phyloP scores from a whole-genome alignment of 2,113 vertebrate species.

The Menura novaehollandiae region DNA sequence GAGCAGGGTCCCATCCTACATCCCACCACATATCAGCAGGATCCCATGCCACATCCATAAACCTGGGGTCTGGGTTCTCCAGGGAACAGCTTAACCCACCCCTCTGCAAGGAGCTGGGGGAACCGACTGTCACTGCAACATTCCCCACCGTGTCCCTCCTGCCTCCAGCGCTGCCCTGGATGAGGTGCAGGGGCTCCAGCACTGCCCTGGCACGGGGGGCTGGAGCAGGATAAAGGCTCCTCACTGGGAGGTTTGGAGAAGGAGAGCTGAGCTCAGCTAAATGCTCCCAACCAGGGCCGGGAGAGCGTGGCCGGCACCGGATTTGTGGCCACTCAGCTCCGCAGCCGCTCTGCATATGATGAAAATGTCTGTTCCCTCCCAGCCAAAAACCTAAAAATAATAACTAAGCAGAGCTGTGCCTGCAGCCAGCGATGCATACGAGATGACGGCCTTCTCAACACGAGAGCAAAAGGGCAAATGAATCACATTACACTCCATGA shows the following conservation, averaged over 20 bases:
- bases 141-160: accelerated
- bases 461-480: constrained; percentile 65
- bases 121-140: not conserved
- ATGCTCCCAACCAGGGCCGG: not conserved
- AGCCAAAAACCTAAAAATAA: not conserved
- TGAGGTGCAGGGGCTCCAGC: not conserved
- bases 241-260: accelerated
- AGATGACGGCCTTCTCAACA: constrained; percentile 41
- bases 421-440: constrained; percentile 36
- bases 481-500: constrained; percentile 57
- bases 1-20: not conserved
- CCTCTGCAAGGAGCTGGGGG: not conserved
- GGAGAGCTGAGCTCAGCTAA: not conserved
- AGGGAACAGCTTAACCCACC: accelerated
- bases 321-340: not conserved
- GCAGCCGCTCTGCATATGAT: not conserved
- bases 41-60: not conserved
- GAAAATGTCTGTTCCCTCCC: not conserved
- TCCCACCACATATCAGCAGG: accelerated
- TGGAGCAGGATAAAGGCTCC: not conserved
- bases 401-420: not conserved
- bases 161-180: not conserved
- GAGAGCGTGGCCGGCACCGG: accelerated
- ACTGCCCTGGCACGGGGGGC: not conserved
- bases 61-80: not conserved